Evolutionary conservation across 2,888 invertebrate species (phyloP).

Genomic region (Malthinus flaveolus): DNA sequence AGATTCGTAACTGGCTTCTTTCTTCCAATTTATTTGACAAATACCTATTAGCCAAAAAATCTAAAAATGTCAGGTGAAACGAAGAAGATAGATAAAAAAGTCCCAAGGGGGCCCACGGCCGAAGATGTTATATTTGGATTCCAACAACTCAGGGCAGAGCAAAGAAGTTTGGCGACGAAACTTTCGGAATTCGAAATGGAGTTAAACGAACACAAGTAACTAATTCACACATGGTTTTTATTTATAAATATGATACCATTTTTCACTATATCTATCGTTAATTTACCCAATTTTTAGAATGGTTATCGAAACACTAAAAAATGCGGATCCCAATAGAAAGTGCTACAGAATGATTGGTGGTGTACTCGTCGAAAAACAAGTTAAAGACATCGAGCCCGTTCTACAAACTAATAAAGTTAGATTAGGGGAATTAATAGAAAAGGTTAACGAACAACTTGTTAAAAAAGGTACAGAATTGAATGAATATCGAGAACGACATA

Average conservation of each 20-base stretch:
- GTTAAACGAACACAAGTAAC: conserved; percentile 96
- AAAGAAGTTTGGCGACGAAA: conserved; percentile 83
- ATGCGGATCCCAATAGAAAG: conserved; percentile 80
- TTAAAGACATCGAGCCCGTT: conserved; percentile 87
- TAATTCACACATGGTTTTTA: conserved; percentile 37
- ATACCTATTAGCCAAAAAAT: background rate
- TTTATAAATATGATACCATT: conserved; percentile 4
- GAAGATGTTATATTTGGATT: conserved; percentile 88
- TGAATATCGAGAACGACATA: conserved; percentile 87
- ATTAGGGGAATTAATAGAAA: conserved; percentile 77
- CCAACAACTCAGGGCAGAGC: conserved; percentile 84
- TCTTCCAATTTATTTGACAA: background rate
- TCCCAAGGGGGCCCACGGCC: conserved; percentile 59
- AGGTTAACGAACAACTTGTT: conserved; percentile 77
- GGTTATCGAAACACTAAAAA: conserved; percentile 90
- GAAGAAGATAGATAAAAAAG: conserved; percentile 51
- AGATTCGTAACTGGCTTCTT: background rate
- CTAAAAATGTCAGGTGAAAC: conserved; percentile 51
- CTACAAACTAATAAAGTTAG: conserved; percentile 78
- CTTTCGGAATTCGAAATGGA: conserved; percentile 93
- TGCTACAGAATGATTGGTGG: conserved; percentile 95
- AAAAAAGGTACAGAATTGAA: conserved; percentile 90
- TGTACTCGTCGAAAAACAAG: conserved; percentile 89
- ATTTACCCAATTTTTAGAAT: conserved; percentile 65
- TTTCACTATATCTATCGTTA: background rate